Evolutionary conservation across 2,113 vertebrate genomes (phyloP), one percentile per base, ranked within the genome.

Genomic region (Cryptomyrus ogoouensis): DNA sequence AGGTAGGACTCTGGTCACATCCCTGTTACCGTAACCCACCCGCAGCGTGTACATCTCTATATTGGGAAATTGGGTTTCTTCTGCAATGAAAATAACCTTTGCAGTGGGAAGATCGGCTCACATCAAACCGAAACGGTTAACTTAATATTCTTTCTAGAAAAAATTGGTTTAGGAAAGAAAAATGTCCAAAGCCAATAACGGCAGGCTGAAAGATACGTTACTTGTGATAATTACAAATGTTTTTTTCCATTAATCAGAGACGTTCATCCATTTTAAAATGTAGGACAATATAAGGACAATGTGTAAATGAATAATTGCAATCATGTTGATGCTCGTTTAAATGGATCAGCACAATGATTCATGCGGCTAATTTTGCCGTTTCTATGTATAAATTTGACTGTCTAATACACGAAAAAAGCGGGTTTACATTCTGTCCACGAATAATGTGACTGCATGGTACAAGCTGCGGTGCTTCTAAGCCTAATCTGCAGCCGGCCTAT

Each of bases 1-100:
- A 94, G 96, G 96, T 96, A 95, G 95, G 95, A 88, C n/a, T 24
- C 12, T 8, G 15, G 49, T 56, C 85, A 87, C n/a, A 35, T 10
- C 50, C 50, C n/a, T 87, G n/a, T 53, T 39, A 53, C 31, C 27
- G 50, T 17, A 50, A 35, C 35, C 85, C 50, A 47, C 44, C 42
- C 42, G 83, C 83, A 4, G 39, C 42, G 21, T 47, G 83, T 42
- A 84, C 35, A 19, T 27, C 85, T 53, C n/a, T 39, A 17, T 87
- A 53, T 15, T 53, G 27, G 31, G 47, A 39, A 53, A 53, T 35
- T 53, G 50, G 31, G 50, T 35, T 53, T 80, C 66, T 80, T 17
- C 5, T 80, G 15, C 74, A 42, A 39, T 77, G 70, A 77, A 77
- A 39, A 77, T 77, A 77, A 35, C 35, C 70, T 80, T 80, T 80